phyloP scores from a whole-genome alignment of 2,113 vertebrate species.

The Panthera uncia region DNA sequence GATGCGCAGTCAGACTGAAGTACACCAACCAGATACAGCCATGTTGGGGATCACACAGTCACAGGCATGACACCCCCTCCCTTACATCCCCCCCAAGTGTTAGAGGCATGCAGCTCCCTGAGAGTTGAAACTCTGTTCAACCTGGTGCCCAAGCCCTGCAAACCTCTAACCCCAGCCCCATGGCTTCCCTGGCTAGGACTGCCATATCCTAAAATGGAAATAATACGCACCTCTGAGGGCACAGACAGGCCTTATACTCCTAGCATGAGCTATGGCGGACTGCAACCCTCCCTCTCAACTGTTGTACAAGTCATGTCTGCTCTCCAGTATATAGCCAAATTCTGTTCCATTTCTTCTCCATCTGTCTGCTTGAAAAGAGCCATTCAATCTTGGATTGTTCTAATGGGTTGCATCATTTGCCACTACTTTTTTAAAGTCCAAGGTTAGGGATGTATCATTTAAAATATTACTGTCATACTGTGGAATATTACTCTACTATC shows the following conservation, averaged over 20 bases:
- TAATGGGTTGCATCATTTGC: not conserved
- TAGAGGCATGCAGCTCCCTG: not conserved
- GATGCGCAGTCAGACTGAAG: fast-evolving
- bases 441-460: not conserved
- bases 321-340: not conserved
- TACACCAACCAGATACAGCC: not conserved
- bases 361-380: not conserved
- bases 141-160: not conserved
- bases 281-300: not conserved
- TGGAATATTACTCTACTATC: not conserved
- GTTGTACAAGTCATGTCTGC: not conserved
- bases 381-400: not conserved
- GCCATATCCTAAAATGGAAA: not conserved
- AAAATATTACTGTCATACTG: slow-evolving; percentile 3
- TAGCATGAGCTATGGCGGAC: not conserved
- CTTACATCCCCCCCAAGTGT: not conserved
- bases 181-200: not conserved
- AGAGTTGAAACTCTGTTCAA: not conserved
- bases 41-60: no score
- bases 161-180: not conserved
- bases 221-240: not conserved
- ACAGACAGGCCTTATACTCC: not conserved
- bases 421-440: not conserved
- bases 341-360: not conserved
- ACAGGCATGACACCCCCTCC: not conserved